Evolutionary conservation across 92 coral and sea anemone genomes (phyloP).

Genomic region (Zoanthus sociatus): DNA sequence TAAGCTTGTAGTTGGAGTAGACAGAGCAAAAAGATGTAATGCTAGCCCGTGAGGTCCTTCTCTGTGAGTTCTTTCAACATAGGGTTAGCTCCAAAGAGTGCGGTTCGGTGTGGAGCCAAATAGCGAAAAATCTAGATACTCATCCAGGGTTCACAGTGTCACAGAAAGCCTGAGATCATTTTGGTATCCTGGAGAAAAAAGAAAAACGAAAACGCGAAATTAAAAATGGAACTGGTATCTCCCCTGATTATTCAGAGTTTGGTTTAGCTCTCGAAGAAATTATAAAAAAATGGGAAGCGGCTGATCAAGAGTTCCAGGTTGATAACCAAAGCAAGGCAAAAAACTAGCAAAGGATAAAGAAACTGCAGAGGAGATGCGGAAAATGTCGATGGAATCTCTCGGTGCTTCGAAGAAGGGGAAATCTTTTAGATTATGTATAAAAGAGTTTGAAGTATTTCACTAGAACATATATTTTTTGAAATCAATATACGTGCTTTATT

Average conservation of each 20-base stretch:
- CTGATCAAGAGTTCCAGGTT: conserved; percentile 49
- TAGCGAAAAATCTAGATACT: conserved; percentile 53
- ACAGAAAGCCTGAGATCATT: too few relatives aligned
- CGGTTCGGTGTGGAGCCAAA: conserved; percentile 64
- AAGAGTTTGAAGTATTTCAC: too few relatives aligned
- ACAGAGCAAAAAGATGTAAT: conserved; percentile 52
- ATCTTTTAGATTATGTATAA: not conserved
- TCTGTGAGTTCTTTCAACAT: conserved; percentile 46
- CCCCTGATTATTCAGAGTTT: conserved; percentile 41
- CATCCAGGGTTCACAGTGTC: too few relatives aligned
- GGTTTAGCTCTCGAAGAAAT: conserved; percentile 64
- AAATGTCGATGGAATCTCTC: conserved; percentile 52
- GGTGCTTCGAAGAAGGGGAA: conserved; percentile 54
- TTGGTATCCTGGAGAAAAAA: too few relatives aligned
- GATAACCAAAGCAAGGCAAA: conserved; percentile 56
- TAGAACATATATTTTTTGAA: too few relatives aligned
- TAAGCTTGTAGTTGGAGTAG: conserved; percentile 56
- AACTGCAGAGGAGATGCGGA: conserved; percentile 56
- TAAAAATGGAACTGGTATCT: too few relatives aligned
- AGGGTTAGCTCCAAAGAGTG: conserved; percentile 58
- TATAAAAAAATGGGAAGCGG: conserved; percentile 57
- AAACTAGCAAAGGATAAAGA: conserved; percentile 57
- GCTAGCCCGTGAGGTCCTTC: conserved; percentile 56
- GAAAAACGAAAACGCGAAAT: too few relatives aligned
- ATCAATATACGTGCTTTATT: too few relatives aligned